phyloP scores from a whole-genome alignment of 2,888 invertebrate species.

The Macaria liturata region DNA sequence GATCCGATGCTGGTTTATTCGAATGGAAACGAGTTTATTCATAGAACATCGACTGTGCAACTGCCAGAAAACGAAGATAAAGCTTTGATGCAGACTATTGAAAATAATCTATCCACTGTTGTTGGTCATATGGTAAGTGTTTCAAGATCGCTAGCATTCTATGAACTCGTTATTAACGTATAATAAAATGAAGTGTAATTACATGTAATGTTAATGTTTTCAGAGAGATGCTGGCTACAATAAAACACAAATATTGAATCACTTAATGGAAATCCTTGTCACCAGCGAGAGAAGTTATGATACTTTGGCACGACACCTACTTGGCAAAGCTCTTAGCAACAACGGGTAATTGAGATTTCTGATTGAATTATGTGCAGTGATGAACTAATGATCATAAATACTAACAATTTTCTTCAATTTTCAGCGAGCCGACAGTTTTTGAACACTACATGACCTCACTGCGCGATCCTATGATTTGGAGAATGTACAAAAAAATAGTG shows the following conservation, averaged over 20 bases:
- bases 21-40: conserved; percentile 85
- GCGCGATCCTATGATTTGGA: conserved; percentile 89
- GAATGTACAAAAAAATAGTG: conserved; percentile 84
- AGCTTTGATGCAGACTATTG: conserved; percentile 59
- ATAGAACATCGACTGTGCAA: conserved; percentile 71
- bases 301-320: conserved; percentile 52
- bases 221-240: conserved; percentile 64
- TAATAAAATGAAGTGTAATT: background rate
- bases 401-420: conserved; percentile 39
- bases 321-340: conserved; percentile 49
- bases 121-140: conserved; percentile 64
- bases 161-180: background rate
- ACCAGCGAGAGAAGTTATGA: conserved; percentile 65
- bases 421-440: conserved; percentile 60
- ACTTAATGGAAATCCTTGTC: conserved; percentile 68
- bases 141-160: background rate
- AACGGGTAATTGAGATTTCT: conserved; percentile 50
- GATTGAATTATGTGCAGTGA: conserved; percentile 30
- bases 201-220: conserved; percentile 41
- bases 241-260: conserved; percentile 69
- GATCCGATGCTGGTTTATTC: conserved; percentile 84
- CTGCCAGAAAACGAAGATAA: conserved; percentile 58
- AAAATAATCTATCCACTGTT: conserved; percentile 56
- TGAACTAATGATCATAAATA: conserved; percentile 25
- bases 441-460: conserved; percentile 83